phyloP scores from a whole-genome alignment of 2,113 vertebrate species.

The Calyptomena viridis region DNA sequence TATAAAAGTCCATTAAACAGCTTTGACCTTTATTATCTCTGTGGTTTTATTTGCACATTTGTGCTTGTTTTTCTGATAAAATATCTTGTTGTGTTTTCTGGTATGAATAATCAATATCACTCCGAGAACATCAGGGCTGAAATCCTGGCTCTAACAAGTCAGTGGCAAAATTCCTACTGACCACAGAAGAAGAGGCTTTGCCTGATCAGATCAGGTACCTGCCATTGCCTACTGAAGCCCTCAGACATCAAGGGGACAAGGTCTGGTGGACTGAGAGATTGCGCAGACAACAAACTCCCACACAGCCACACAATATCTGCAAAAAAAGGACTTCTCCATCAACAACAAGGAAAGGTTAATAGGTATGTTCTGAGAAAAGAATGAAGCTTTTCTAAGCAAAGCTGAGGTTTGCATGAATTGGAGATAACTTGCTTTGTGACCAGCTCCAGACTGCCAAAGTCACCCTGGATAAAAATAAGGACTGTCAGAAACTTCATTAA shows the following conservation, averaged over 20 bases:
- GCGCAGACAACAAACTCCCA: neutral
- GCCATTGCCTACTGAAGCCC: neutral
- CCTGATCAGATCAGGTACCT: neutral
- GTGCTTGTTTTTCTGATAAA: neutral
- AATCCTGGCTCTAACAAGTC: neutral
- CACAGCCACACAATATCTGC: neutral
- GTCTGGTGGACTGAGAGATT: neutral
- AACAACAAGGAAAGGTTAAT: neutral
- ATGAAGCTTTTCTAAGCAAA: neutral
- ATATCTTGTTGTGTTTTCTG: neutral
- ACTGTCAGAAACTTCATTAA: slow-evolving; percentile 49
- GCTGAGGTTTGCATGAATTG: neutral
- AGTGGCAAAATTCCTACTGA: neutral
- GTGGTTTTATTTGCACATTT: neutral
- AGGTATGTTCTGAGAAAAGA: neutral
- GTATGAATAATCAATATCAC: neutral
- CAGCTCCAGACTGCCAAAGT: neutral
- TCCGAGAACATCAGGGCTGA: neutral
- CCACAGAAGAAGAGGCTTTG: neutral
- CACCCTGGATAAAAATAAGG: neutral
- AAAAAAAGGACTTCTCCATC: neutral
- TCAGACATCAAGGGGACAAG: fast-evolving
- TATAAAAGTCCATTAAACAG: slow-evolving; percentile 11
- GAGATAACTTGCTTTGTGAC: neutral
- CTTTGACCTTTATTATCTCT: slow-evolving; percentile 13